Evolutionary conservation across 2,797 vertebrate genomes (phyloP).

Genomic region (Aplochiton taeniatus): DNA sequence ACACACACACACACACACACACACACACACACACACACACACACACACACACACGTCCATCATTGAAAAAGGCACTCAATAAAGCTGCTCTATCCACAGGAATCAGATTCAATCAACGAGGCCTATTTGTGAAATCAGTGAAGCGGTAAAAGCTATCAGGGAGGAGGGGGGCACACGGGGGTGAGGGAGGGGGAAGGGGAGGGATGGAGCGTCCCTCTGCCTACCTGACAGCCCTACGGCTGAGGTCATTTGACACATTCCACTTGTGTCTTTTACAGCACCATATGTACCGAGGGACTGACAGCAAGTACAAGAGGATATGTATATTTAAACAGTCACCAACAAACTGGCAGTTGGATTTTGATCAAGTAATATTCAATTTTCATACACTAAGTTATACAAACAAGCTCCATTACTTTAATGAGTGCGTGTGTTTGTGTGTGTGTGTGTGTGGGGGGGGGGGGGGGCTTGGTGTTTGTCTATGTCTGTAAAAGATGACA

Average conservation of each 20-base stretch:
- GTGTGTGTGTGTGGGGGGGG: too few species aligned
- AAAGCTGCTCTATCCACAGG: constrained; percentile 77
- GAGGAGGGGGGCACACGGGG: constrained; percentile 55
- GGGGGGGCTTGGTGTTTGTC: too few species aligned
- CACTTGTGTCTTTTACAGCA: neutral
- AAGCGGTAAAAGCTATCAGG: constrained; percentile 77
- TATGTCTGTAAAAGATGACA: too few species aligned
- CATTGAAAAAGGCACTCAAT: constrained; percentile 70
- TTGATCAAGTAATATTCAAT: too few species aligned
- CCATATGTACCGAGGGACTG: neutral
- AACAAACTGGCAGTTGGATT: constrained; percentile 23
- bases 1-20: constrained; percentile 32
- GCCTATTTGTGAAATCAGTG: constrained; percentile 81
- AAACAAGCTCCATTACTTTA: too few species aligned
- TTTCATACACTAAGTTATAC: too few species aligned
- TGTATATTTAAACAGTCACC: constrained; percentile 30
- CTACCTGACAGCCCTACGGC: constrained; percentile 55
- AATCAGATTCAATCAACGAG: constrained; percentile 83
- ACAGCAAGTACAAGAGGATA: constrained; percentile 16
- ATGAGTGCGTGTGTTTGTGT: too few species aligned
- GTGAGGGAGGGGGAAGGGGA: constrained; percentile 43
- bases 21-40: constrained; percentile 25
- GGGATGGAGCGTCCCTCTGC: constrained; percentile 60
- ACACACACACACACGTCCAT: constrained; percentile 50
- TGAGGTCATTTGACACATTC: constrained; percentile 59